phyloP scores from a whole-genome alignment of 35 echinoderm and acorn worm species.

The Hemicentrotus pulcherrimus region DNA sequence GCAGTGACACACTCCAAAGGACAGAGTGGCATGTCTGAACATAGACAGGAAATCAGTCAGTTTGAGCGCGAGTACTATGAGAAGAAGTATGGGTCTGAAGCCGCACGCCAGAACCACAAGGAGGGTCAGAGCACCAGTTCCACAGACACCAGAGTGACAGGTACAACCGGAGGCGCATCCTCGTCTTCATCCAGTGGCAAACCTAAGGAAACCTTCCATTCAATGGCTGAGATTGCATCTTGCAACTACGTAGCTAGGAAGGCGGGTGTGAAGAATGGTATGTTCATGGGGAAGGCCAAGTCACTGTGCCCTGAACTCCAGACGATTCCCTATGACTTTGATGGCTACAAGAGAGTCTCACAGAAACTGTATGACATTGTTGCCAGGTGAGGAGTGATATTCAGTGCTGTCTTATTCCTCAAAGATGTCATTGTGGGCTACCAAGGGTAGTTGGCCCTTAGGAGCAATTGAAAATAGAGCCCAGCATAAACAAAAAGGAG shows the following conservation, averaged over 20 bases:
- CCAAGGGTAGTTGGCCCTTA: too few species aligned
- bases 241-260: slow-evolving; percentile 94
- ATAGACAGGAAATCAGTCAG: slow-evolving; percentile 61
- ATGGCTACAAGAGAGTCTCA: slow-evolving; percentile 87
- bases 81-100: slow-evolving; percentile 58
- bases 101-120: background rate
- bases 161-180: background rate
- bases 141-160: background rate
- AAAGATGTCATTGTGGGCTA: too few species aligned
- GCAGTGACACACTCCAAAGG: slow-evolving; percentile 94
- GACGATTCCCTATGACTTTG: slow-evolving; percentile 98
- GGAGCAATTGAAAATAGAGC: too few species aligned
- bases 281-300: slow-evolving; percentile 94
- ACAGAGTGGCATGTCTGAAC: slow-evolving; percentile 70
- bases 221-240: slow-evolving; percentile 94
- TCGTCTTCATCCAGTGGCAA: background rate
- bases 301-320: slow-evolving; percentile 82
- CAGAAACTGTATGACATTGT: slow-evolving; percentile 86
- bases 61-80: slow-evolving; percentile 83
- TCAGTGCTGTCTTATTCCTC: background rate
- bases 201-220: slow-evolving; percentile 69
- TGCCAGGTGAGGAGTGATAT: slow-evolving; percentile 69
- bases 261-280: slow-evolving; percentile 89
- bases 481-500: too few species aligned
- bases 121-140: background rate